A percentile compares a stretch with the other conserved stretches of the same genome.
Evolutionary conservation across 2,888 invertebrate species (phyloP).

Genomic region (Nomada fucata): DNA sequence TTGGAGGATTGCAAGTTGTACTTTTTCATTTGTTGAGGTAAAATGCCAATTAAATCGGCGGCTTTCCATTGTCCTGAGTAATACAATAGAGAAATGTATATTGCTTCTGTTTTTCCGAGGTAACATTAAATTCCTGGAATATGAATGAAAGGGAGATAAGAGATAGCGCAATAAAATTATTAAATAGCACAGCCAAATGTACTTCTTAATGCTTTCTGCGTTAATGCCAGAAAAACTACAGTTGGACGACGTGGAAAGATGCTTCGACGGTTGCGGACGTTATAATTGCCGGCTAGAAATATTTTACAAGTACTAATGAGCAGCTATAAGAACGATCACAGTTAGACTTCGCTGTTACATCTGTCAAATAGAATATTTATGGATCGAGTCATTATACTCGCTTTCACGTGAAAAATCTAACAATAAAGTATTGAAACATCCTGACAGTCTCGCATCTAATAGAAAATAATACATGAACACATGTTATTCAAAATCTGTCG

Average conservation of each 20-base stretch:
- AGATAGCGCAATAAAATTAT: not conserved
- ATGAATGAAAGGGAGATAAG: not conserved
- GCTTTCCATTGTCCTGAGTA: no score
- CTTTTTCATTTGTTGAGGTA: not conserved
- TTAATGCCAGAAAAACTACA: not conserved
- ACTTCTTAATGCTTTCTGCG: not conserved
- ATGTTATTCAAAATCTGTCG: no score
- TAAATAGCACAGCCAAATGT: not conserved
- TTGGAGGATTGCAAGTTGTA: not conserved
- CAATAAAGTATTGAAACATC: no score
- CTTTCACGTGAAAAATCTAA: no score
- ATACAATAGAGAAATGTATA: no score
- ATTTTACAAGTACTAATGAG: not conserved
- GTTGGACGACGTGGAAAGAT: not conserved
- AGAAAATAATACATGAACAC: no score
- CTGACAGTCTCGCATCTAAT: no score
- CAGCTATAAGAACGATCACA: not conserved
- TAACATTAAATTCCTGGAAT: no score
- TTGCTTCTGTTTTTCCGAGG: no score
- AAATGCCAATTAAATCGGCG: no score
- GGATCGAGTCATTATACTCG: not conserved
- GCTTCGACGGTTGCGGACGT: not conserved
- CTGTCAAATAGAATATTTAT: not conserved
- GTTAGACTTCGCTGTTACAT: not conserved
- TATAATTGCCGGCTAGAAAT: conserved; percentile 1